These are phyloP conservation scores for Palythoa grandiflora DNA, from an alignment of 92 coral and sea anemone species.

Conservation along the genomic window DNA sequence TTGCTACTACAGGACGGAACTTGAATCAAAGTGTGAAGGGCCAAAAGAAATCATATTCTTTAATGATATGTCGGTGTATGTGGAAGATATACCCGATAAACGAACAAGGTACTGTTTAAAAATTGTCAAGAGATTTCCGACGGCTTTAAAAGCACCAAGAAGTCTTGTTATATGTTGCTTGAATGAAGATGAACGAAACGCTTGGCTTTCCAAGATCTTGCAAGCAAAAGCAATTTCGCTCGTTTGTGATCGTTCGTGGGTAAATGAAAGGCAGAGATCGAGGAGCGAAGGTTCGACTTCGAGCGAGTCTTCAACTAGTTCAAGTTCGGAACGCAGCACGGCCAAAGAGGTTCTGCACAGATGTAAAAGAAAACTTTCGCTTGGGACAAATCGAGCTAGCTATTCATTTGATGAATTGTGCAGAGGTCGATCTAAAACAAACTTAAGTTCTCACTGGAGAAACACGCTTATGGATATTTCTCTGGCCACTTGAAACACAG, in stretches of 20 bases:
- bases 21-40: slow-evolving; percentile 64
- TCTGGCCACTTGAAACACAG: not conserved
- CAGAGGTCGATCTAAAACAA: slow-evolving; percentile 19
- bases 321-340: slow-evolving; percentile 31
- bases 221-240: slow-evolving; percentile 79
- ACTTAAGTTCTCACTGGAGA: slow-evolving; percentile 30
- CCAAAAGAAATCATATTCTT: slow-evolving; percentile 87
- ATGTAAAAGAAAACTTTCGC: slow-evolving; percentile 72
- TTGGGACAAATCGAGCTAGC: slow-evolving; percentile 33
- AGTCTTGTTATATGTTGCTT: slow-evolving; percentile 44
- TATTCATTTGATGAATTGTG: slow-evolving; percentile 34
- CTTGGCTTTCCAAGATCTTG: slow-evolving; percentile 80
- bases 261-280: slow-evolving; percentile 57
- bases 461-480: slow-evolving; percentile 44
- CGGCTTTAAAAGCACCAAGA: slow-evolving; percentile 40
- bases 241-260: slow-evolving; percentile 69
- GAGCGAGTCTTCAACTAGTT: not conserved
- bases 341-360: slow-evolving; percentile 71
- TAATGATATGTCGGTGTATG: slow-evolving; percentile 86
- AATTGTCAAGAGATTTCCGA: slow-evolving; percentile 75
- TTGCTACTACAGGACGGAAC: slow-evolving; percentile 79
- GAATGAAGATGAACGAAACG: slow-evolving; percentile 76
- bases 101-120: slow-evolving; percentile 76
- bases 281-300: slow-evolving; percentile 16
- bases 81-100: slow-evolving; percentile 72